Conservation (phyloP, 1,140 invertebrate genomes). For the Drusus annulatus region DNA sequence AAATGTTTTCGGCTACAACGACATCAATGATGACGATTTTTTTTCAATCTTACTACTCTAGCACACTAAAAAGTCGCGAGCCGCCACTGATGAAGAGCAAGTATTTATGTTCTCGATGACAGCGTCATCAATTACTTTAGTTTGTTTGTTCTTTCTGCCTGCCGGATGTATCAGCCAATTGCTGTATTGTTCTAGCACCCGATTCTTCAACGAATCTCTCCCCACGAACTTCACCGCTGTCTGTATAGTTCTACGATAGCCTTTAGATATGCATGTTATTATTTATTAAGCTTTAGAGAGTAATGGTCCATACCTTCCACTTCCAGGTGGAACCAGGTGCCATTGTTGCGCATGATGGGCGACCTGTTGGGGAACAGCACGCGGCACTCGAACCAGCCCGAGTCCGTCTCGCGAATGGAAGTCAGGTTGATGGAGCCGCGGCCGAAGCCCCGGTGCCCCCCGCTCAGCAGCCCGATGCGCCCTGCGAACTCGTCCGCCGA, state of each 20-base stretch:
- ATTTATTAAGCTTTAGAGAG: not conserved
- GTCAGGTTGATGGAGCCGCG: slow-evolving; percentile 90
- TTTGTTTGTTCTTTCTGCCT: too few species aligned
- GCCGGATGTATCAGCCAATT: too few species aligned
- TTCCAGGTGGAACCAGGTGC: slow-evolving; percentile 89
- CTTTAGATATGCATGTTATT: not conserved
- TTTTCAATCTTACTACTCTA: too few species aligned
- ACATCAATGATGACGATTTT: too few species aligned
- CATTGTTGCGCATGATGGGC: slow-evolving; percentile 86
- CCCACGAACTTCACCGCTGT: not conserved
- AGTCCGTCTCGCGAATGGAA: slow-evolving; percentile 89
- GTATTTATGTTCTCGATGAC: too few species aligned
- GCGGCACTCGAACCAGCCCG: slow-evolving; percentile 93
- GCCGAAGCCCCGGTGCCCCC: slow-evolving; percentile 73
- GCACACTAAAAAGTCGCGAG: too few species aligned
- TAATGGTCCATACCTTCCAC: slow-evolving; percentile 79
- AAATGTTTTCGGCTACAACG: too few species aligned
- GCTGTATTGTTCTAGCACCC: too few species aligned
- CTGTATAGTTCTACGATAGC: not conserved
- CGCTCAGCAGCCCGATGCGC: slow-evolving; percentile 75
- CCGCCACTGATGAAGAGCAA: too few species aligned
- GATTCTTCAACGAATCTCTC: too few species aligned
- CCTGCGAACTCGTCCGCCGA: slow-evolving; percentile 82
- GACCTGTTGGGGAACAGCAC: slow-evolving; percentile 91
- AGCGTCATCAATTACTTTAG: too few species aligned